phyloP scores from a whole-genome alignment of 2,888 invertebrate genomes.

The Crepidodera aurea region DNA sequence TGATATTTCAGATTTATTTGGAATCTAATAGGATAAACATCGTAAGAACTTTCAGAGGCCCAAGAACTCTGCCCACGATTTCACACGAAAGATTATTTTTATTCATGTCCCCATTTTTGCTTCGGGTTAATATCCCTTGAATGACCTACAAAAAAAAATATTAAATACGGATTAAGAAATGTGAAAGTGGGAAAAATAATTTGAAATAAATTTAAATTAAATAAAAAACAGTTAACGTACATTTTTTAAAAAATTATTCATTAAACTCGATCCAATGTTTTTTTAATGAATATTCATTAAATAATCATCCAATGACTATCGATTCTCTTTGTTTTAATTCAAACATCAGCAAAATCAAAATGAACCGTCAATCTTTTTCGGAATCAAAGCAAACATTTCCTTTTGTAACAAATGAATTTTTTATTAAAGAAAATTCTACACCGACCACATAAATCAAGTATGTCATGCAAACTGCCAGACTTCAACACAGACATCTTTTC shows the following conservation, averaged over 20 bases:
- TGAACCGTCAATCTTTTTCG: slow-evolving; percentile 31
- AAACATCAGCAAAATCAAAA: slow-evolving; percentile 16
- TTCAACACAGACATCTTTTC: slow-evolving; percentile 37
- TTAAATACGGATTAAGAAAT: too few relatives aligned
- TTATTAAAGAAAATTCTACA: slow-evolving; percentile 42
- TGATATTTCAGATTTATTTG: slow-evolving; percentile 11
- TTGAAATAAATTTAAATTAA: too few relatives aligned
- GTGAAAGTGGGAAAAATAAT: too few relatives aligned
- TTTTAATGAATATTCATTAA: too few relatives aligned
- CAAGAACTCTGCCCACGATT: slow-evolving; percentile 6
- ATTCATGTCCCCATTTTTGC: neutral
- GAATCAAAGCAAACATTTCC: slow-evolving; percentile 42
- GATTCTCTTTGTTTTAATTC: slow-evolving; percentile 23
- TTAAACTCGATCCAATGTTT: too few relatives aligned
- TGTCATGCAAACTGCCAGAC: slow-evolving; percentile 39
- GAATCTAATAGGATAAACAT: slow-evolving; percentile 18
- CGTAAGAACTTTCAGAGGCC: neutral
- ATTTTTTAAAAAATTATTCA: too few relatives aligned
- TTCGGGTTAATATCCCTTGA: neutral
- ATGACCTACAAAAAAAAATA: neutral
- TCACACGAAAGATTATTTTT: slow-evolving; percentile 1
- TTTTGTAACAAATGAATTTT: slow-evolving; percentile 44
- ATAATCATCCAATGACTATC: too few relatives aligned
- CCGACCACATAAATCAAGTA: slow-evolving; percentile 45
- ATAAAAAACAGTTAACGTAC: too few relatives aligned